Conservation (phyloP, 2,888 invertebrate species). For the Neocrepidodera transversa region DNA sequence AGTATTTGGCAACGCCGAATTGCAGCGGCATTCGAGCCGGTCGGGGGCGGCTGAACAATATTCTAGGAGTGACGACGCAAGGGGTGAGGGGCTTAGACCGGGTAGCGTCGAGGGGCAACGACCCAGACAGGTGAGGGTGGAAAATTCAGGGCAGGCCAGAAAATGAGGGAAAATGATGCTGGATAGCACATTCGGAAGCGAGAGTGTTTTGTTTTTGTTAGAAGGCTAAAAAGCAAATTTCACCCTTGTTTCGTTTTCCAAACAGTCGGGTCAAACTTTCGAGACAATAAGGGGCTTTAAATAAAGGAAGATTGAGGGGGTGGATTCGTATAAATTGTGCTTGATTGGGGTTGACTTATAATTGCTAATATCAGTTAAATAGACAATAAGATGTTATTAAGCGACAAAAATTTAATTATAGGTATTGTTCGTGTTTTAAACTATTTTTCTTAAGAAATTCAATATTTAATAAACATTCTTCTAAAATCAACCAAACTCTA, state of each 20-base stretch:
- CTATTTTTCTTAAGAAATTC: too few species aligned
- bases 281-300: not conserved
- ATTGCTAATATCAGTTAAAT: too few species aligned
- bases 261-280: too few species aligned
- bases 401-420: too few species aligned
- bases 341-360: too few species aligned
- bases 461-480: too few species aligned
- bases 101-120: slow-evolving; percentile 37
- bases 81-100: slow-evolving; percentile 20
- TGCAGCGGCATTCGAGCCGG: slow-evolving; percentile 5
- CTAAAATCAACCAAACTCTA: too few species aligned
- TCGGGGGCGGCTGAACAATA: slow-evolving; percentile 12
- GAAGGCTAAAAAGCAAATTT: too few species aligned
- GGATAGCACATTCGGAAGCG: slow-evolving; percentile 32
- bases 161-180: too few species aligned
- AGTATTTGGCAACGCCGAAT: not conserved
- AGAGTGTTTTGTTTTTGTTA: slow-evolving; percentile 13
- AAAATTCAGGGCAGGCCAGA: slow-evolving; percentile 26
- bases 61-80: slow-evolving; percentile 12
- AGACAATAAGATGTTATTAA: too few species aligned
- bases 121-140: slow-evolving; percentile 48
- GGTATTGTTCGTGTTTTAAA: too few species aligned
- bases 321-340: too few species aligned
- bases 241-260: not conserved
- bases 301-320: not conserved